These are phyloP conservation scores for Sula dactylatra DNA, from an alignment of 2,113 vertebrate species.

Conservation along the genomic window DNA sequence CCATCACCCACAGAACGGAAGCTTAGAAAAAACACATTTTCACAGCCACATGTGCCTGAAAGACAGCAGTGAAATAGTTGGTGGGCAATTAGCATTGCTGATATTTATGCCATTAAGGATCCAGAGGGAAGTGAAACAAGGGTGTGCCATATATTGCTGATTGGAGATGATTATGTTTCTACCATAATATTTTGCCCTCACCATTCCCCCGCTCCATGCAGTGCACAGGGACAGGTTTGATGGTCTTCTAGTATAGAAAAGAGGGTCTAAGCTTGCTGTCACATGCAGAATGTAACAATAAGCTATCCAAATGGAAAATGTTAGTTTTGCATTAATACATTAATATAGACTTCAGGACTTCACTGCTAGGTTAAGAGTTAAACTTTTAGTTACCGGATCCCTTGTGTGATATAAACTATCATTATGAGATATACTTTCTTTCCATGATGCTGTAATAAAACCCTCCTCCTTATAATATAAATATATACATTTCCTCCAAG, in stretches of 20 bases:
- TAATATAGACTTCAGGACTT: conserved; percentile 26
- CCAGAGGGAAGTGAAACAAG: not conserved
- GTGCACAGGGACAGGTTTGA: not conserved
- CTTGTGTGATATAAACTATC: conserved; percentile 70
- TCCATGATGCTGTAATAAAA: conserved; percentile 72
- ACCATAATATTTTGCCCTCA: not conserved
- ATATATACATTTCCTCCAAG: conserved; percentile 71
- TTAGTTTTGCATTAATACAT: not conserved
- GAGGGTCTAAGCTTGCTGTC: not conserved
- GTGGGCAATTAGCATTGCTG: not conserved
- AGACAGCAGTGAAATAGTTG: not conserved
- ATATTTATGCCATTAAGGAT: not conserved
- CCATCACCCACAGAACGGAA: not conserved
- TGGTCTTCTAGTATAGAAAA: not conserved
- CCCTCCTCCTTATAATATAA: conserved; percentile 70
- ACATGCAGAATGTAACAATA: not conserved
- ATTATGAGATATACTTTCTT: conserved; percentile 72
- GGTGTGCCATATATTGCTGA: not conserved
- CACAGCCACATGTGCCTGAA: not conserved
- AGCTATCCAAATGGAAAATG: not conserved
- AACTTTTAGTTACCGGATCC: conserved; percentile 63
- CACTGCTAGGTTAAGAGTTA: conserved; percentile 54
- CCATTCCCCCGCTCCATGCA: not conserved
- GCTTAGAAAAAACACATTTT: not conserved
- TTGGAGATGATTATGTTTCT: not conserved